These are phyloP conservation scores for Camponotus pennsylvanicus DNA, from an alignment of 1,140 invertebrate genomes.

Conservation along the genomic window DNA sequence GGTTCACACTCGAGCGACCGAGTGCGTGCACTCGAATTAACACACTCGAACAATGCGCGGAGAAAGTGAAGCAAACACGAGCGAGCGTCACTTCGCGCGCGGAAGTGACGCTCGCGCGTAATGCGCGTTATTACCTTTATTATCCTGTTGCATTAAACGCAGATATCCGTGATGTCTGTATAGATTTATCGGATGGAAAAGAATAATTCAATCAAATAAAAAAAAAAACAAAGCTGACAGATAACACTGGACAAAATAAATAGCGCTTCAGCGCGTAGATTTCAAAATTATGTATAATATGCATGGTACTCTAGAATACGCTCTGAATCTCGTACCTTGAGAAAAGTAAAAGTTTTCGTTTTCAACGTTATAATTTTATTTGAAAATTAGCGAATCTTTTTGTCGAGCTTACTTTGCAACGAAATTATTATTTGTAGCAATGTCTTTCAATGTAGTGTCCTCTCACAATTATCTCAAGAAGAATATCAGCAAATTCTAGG, in stretches of 20 bases:
- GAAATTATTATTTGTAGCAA: background rate
- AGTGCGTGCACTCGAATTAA: slow-evolving; percentile 50
- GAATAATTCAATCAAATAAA: background rate
- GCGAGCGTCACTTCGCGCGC: slow-evolving; percentile 28
- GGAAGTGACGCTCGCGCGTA: slow-evolving; percentile 34
- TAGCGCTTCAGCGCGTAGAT: slow-evolving; percentile 36
- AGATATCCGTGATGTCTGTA: background rate
- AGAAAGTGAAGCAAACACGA: slow-evolving; percentile 40
- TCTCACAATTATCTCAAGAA: background rate
- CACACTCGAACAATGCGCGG: background rate
- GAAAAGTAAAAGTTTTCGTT: slow-evolving; percentile 39
- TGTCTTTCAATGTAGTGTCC: background rate
- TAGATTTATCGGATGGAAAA: background rate
- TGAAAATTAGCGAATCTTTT: background rate
- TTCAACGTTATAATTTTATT: background rate
- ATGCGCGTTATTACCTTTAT: slow-evolving; percentile 40
- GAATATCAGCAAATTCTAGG: background rate
- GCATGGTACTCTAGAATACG: slow-evolving; percentile 49
- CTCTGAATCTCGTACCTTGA: slow-evolving; percentile 39
- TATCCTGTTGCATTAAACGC: slow-evolving; percentile 32
- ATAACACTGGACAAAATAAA: background rate
- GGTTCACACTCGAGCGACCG: slow-evolving; percentile 45
- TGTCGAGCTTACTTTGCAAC: background rate
- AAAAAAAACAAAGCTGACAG: background rate
- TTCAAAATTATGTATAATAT: slow-evolving; percentile 11